A percentile compares a stretch with the other conserved stretches of the same genome.
Conservation (phyloP, 2,113 vertebrate genomes). For the Chlamydotis undulata region DNA sequence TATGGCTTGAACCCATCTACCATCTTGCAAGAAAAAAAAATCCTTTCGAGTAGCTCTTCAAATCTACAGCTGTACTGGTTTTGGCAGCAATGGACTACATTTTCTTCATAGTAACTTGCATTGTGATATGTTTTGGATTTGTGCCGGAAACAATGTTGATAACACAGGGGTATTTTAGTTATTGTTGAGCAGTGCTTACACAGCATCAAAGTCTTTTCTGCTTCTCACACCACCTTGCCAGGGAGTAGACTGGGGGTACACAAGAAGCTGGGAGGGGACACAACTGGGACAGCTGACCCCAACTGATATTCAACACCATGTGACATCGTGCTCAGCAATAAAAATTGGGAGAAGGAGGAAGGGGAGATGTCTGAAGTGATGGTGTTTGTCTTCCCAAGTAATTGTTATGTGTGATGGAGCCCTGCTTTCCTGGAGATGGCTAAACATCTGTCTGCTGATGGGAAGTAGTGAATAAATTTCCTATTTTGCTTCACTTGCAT, state of each 20-base stretch:
- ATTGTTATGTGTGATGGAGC: rapidly evolving
- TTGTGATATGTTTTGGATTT: not conserved
- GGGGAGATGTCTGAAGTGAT: not conserved
- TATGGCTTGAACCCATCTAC: not conserved
- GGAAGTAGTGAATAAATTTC: not conserved
- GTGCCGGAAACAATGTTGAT: not conserved
- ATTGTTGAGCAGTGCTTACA: not conserved
- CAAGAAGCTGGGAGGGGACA: rapidly evolving
- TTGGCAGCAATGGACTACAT: not conserved
- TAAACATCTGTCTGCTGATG: not conserved
- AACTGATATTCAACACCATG: not conserved
- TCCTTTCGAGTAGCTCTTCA: not conserved
- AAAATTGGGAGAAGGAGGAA: not conserved
- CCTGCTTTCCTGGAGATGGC: not conserved
- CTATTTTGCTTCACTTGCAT: not conserved
- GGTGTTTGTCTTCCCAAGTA: not conserved
- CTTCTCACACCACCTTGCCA: not conserved
- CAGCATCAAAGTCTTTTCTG: not conserved
- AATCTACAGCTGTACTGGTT: not conserved
- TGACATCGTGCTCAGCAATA: rapidly evolving
- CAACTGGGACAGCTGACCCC: not conserved
- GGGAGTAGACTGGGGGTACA: rapidly evolving
- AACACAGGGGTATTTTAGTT: not conserved
- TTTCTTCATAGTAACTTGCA: not conserved
- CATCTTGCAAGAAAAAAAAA: not conserved